Conservation (phyloP, 2,888 invertebrate species). For the Brenthis hecate region DNA sequence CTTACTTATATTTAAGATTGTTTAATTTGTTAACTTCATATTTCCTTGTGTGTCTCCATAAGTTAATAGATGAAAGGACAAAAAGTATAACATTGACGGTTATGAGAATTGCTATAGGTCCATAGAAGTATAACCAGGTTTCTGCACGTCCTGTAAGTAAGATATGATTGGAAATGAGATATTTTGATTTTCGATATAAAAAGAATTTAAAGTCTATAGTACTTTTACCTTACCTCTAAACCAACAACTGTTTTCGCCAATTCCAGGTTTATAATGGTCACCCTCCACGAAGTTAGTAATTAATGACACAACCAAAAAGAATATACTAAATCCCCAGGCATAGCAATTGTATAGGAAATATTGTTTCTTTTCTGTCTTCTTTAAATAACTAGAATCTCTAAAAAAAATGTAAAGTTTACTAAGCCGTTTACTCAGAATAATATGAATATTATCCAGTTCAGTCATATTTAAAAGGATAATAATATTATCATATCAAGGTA, state of each 20-base stretch:
- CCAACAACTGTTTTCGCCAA: conserved; percentile 84
- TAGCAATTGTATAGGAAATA: conserved; percentile 80
- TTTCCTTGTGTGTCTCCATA: conserved; percentile 81
- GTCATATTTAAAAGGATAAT: background rate
- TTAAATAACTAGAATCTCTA: conserved; percentile 66
- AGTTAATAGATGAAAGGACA: conserved; percentile 78
- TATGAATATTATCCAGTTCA: background rate
- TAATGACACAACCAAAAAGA: conserved; percentile 77
- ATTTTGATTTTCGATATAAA: background rate
- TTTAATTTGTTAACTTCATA: conserved; percentile 77
- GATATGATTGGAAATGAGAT: no score
- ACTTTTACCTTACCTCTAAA: conserved; percentile 78
- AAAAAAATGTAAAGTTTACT: conserved; percentile 39
- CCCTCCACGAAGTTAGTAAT: conserved; percentile 80
- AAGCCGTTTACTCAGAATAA: background rate
- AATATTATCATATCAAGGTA: background rate
- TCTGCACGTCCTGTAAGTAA: conserved; percentile 71
- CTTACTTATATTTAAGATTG: conserved; percentile 82
- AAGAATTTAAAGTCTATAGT: background rate
- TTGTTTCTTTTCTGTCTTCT: conserved; percentile 77
- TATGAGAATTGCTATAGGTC: conserved; percentile 84
- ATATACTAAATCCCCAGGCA: conserved; percentile 82
- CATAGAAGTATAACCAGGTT: conserved; percentile 86
- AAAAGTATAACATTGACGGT: conserved; percentile 82
- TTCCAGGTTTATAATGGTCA: conserved; percentile 80